Evolutionary conservation across 1,140 invertebrate genomes (phyloP).

Genomic region (Drosophila orosa): DNA sequence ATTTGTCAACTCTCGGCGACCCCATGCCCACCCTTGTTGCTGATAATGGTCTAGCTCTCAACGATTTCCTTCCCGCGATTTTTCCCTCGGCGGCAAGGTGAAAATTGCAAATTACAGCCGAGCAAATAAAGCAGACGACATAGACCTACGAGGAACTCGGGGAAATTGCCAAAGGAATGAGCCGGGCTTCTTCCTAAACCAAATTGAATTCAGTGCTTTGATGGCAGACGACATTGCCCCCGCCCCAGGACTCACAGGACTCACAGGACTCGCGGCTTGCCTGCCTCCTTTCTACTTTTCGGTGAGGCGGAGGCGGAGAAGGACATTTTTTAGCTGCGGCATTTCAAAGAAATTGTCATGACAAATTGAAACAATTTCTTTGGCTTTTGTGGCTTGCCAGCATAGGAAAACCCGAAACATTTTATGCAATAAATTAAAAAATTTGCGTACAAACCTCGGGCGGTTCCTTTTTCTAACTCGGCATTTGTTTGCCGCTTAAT

Average conservation of each 20-base stretch:
- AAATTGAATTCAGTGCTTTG: slow-evolving; percentile 78
- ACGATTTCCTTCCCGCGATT: slow-evolving; percentile 69
- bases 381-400: slow-evolving; percentile 73
- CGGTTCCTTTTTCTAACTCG: slow-evolving; percentile 23
- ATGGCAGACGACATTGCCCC: slow-evolving; percentile 39
- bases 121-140: slow-evolving; percentile 69
- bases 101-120: slow-evolving; percentile 80
- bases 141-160: slow-evolving; percentile 54
- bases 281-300: neutral
- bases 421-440: slow-evolving; percentile 81
- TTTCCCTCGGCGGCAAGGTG: slow-evolving; percentile 56
- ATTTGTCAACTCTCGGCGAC: slow-evolving; percentile 66
- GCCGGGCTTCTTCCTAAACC: slow-evolving; percentile 58
- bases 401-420: slow-evolving; percentile 61
- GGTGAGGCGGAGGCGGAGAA: neutral
- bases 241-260: slow-evolving; percentile 2
- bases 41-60: slow-evolving; percentile 66
- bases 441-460: slow-evolving; percentile 66
- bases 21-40: slow-evolving; percentile 1
- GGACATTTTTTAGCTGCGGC: slow-evolving; percentile 49
- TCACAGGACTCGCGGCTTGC: slow-evolving; percentile 5
- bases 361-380: slow-evolving; percentile 83
- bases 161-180: slow-evolving; percentile 64
- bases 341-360: slow-evolving; percentile 81
- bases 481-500: slow-evolving; percentile 76